These are phyloP conservation scores for Pogonocichla stellata DNA, from an alignment of 2,113 vertebrate species.

Conservation along the genomic window DNA sequence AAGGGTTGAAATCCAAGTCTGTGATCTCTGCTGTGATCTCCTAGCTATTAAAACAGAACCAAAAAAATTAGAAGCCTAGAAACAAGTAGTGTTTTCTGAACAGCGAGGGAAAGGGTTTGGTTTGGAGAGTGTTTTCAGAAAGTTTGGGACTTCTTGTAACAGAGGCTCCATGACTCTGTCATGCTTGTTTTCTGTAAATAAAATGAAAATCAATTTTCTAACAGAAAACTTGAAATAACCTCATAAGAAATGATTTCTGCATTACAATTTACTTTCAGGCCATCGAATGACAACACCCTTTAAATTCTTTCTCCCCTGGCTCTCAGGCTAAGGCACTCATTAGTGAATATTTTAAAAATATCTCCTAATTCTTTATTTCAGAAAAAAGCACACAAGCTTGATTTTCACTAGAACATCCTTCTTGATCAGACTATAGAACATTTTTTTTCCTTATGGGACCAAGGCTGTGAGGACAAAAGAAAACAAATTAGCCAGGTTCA, in stretches of 20 bases:
- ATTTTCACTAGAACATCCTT: neutral
- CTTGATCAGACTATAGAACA: neutral
- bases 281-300: neutral
- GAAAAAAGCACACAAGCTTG: neutral
- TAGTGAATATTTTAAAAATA: neutral
- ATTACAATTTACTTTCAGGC: neutral
- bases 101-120: neutral
- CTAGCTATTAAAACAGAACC: neutral
- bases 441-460: neutral
- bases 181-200: neutral
- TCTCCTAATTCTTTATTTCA: neutral
- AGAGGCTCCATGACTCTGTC: neutral
- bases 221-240: neutral
- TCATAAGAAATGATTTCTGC: neutral
- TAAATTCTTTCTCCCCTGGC: neutral
- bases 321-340: neutral
- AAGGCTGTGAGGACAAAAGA: neutral
- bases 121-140: neutral
- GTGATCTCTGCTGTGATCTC: neutral
- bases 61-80: neutral
- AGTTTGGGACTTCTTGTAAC: neutral
- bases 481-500: neutral
- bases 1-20: slow-evolving; percentile 32
- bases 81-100: neutral
- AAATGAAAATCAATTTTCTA: neutral